phyloP scores from a whole-genome alignment of 2,113 vertebrate genomes.

The Isurus oxyrinchus region DNA sequence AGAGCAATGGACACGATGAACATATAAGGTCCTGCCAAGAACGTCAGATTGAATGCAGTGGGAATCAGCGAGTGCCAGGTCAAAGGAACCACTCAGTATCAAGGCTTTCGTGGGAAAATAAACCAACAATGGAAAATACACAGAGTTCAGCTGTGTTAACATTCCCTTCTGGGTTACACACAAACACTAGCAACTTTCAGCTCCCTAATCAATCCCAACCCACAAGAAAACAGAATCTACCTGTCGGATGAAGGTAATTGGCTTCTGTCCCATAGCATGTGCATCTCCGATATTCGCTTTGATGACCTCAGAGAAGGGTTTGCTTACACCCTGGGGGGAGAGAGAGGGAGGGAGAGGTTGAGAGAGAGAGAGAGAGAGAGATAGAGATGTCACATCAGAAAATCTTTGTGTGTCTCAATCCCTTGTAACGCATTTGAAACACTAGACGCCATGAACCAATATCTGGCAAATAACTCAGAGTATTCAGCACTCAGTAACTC shows the following conservation, averaged over 20 bases:
- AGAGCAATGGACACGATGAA: not conserved
- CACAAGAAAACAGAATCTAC: not conserved
- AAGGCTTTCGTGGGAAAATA: not conserved
- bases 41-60: not conserved
- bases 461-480: too few relatives aligned
- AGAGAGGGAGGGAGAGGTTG: too few relatives aligned
- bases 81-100: not conserved
- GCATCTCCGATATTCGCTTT: constrained; percentile 31
- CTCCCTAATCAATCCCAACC: not conserved
- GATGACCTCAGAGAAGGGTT: constrained; percentile 31
- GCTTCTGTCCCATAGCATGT: constrained; percentile 35
- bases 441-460: too few relatives aligned
- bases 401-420: too few relatives aligned
- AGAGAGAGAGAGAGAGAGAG: too few relatives aligned
- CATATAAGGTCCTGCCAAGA: not conserved
- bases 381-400: too few relatives aligned
- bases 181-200: too few relatives aligned
- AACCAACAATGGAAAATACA: not conserved
- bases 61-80: not conserved
- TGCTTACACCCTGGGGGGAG: not conserved
- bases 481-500: too few relatives aligned
- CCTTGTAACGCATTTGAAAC: too few relatives aligned
- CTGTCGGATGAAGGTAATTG: constrained; percentile 38
- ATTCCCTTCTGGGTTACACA: too few relatives aligned
- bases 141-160: not conserved